Conservation (phyloP, 2,888 invertebrate genomes). For the Linnaemya vulpina region DNA sequence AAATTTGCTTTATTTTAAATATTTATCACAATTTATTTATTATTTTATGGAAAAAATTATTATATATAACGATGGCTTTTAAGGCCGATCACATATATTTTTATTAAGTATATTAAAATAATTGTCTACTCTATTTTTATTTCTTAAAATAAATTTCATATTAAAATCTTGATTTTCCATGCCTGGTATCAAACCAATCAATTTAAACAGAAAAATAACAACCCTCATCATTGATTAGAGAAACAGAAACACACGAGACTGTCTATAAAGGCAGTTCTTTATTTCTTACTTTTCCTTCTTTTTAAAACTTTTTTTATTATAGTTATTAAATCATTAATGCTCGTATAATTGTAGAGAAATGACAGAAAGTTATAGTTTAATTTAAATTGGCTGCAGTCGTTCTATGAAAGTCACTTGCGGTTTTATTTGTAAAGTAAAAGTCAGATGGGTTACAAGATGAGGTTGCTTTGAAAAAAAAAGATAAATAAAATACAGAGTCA, state of each 20-base stretch:
- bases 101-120: too few species aligned
- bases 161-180: background rate
- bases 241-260: slow-evolving; percentile 26
- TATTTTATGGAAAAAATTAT: too few species aligned
- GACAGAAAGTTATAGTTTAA: slow-evolving; percentile 57
- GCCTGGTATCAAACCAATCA: slow-evolving; percentile 11
- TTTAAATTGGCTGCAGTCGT: slow-evolving; percentile 57
- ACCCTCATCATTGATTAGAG: slow-evolving; percentile 63
- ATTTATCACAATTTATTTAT: too few species aligned
- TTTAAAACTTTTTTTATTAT: slow-evolving; percentile 15
- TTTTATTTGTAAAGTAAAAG: background rate
- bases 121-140: too few species aligned
- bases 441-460: background rate
- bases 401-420: slow-evolving; percentile 2
- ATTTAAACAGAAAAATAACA: slow-evolving; percentile 41
- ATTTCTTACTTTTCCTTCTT: background rate
- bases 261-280: slow-evolving; percentile 46
- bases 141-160: background rate
- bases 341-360: slow-evolving; percentile 67
- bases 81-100: too few species aligned
- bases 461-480: background rate
- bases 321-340: slow-evolving; percentile 62
- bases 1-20: too few species aligned
- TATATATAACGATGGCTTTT: too few species aligned
- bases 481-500: background rate